These are phyloP conservation scores for Eulithis prunata DNA, from an alignment of 2,888 invertebrate species.

Conservation along the genomic window DNA sequence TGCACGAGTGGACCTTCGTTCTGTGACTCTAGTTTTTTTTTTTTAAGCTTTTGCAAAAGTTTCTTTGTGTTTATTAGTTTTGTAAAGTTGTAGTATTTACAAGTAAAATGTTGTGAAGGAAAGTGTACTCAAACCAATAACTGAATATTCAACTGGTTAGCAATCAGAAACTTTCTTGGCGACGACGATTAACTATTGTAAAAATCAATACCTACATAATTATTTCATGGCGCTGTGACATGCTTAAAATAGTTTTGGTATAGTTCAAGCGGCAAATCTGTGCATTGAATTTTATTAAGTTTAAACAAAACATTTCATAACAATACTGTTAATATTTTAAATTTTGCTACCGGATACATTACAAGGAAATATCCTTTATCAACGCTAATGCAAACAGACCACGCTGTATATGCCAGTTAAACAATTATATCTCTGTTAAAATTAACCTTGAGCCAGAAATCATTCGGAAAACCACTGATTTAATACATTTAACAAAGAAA, in stretches of 20 bases:
- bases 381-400: slow-evolving; percentile 1
- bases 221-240: slow-evolving; percentile 23
- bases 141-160: neutral
- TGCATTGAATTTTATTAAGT: neutral
- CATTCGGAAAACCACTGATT: slow-evolving; percentile 15
- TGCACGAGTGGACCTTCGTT: slow-evolving; percentile 41
- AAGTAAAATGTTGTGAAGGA: neutral
- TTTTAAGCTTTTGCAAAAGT: neutral
- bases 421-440: slow-evolving; percentile 1
- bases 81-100: neutral
- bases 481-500: slow-evolving; percentile 17
- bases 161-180: slow-evolving; percentile 7
- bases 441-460: slow-evolving; percentile 20
- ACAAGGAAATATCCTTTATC: neutral
- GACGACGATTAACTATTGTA: slow-evolving; percentile 10
- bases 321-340: neutral
- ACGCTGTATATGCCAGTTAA: neutral
- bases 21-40: slow-evolving; percentile 12
- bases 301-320: neutral
- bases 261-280: neutral
- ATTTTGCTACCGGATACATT: neutral
- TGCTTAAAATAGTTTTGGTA: slow-evolving; percentile 4
- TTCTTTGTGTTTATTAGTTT: neutral
- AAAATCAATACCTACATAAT: slow-evolving; percentile 29
- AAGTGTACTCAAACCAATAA: neutral